phyloP scores from a whole-genome alignment of 2,797 vertebrate genomes.

The Geotrypetes seraphini region DNA sequence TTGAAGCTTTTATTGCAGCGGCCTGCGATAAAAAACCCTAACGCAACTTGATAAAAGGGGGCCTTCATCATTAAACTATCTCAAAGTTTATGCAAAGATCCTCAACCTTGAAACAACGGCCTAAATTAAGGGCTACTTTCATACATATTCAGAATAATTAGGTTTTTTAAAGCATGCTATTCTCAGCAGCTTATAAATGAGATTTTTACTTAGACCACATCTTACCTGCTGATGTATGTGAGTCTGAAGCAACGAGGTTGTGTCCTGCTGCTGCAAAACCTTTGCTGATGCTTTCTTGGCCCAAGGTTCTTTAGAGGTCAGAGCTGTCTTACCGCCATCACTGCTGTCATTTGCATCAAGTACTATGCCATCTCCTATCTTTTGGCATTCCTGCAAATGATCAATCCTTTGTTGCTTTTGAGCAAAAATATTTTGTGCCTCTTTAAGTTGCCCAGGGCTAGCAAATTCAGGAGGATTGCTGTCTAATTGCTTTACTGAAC shows the following conservation, averaged over 20 bases:
- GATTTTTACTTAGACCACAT: too few species aligned
- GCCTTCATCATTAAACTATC: too few species aligned
- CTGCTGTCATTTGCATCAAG: not conserved
- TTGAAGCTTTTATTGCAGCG: too few species aligned
- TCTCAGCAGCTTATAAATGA: too few species aligned
- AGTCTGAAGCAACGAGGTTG: conserved; percentile 9
- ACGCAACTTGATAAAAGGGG: too few species aligned
- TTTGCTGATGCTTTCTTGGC: conserved; percentile 26
- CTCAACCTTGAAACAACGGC: too few species aligned
- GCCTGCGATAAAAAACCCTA: too few species aligned
- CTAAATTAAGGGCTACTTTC: too few species aligned
- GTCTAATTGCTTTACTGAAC: conserved; percentile 21
- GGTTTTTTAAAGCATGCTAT: too few species aligned
- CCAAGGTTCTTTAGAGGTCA: conserved; percentile 12
- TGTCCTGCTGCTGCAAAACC: conserved; percentile 16
- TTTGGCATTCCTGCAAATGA: conserved; percentile 4
- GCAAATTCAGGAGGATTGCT: conserved; percentile 21
- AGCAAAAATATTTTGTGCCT: not conserved
- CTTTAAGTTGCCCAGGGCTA: conserved; percentile 9
- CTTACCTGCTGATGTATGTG: conserved; percentile 40
- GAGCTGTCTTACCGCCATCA: not conserved
- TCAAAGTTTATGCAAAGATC: too few species aligned
- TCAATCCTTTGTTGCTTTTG: conserved; percentile 14
- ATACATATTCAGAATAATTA: too few species aligned
- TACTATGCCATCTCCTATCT: conserved; percentile 13